Base-by-base conservation (phyloP, 2,888 invertebrate species). In the Celastrina argiolus region DNA sequence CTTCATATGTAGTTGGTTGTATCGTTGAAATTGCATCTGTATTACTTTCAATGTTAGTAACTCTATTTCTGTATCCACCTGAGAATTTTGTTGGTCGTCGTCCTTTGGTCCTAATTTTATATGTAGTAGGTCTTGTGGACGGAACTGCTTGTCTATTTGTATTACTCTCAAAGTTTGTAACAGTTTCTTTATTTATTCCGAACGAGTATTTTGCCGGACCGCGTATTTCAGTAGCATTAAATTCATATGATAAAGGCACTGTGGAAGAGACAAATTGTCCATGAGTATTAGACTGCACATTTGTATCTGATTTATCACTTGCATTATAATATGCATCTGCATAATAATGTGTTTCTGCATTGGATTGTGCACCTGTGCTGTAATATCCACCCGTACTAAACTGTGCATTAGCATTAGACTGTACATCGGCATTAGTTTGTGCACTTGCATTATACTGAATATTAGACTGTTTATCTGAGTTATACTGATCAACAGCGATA, bases 1-100 rank as follows among this genome's bases (percentile, higher is more conserved):
- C 6, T n/a, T 58, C 58, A 58, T 58, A 58, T n/a, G 58, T 31
- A 14, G 58, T 31, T 26, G 51, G 51, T 22, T 51, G 51, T n/a
- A 58, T 8, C 31, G 58, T 58, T 10, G 31, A 58, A 31, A 31
- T 58, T 58, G 7, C 14, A 12, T 58, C 58, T 31, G n/a, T 14
- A 31, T 58, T n/a, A 58, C 28, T 31, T 31, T 58, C 28, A 31
- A 16, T 7, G 14, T 28, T 58, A n/a, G 58, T 31, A 8, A 31
- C 8, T 58, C 12, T 58, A 58, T 8, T 31, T 58, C 31, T 31
- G 58, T 51, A 51, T 26, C 51, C 51, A 12, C 22, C 51, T 14
- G 51, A 51, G 22, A 51, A 22, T 51, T 51, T 51, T 51, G 26
- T 51, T 22, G 51, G 51, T 51, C 26, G 51, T 12, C 51, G 51